A percentile compares a stretch with the other conserved stretches of the same genome.
These are phyloP conservation scores for Cepphus grylle DNA, from an alignment of 2,113 vertebrate genomes.

Conservation along the genomic window DNA sequence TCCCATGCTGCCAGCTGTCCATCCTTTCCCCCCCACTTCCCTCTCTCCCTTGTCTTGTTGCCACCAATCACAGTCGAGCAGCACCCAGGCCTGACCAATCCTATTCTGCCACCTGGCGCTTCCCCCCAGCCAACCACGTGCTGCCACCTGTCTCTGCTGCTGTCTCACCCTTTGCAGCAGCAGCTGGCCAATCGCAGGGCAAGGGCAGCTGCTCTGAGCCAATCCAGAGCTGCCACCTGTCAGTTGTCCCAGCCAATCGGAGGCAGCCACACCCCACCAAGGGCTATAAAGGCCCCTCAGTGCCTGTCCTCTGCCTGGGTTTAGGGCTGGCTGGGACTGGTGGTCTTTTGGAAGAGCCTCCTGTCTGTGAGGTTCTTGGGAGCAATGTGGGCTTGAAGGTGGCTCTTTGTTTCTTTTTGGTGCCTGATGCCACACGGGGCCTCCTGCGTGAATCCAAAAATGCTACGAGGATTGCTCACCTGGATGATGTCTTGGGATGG, in stretches of 20 bases:
- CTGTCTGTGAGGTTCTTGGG: accelerated
- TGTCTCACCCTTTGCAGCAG: not conserved
- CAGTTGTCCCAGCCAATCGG: not conserved
- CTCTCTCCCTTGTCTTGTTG: accelerated
- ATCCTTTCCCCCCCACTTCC: accelerated
- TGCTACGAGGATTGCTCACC: accelerated
- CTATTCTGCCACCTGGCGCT: accelerated
- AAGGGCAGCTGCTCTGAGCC: not conserved
- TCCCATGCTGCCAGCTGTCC: accelerated
- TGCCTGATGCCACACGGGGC: accelerated
- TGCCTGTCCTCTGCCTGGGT: accelerated
- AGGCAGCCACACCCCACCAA: not conserved
- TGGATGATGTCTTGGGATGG: not conserved
- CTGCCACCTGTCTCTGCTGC: not conserved
- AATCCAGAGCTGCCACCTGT: not conserved
- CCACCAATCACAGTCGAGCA: not conserved
- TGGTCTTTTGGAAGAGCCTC: accelerated
- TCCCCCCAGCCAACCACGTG: not conserved
- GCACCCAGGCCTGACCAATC: not conserved
- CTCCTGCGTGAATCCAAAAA: too few relatives aligned
- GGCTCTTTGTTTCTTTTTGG: not conserved
- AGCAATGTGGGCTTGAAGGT: accelerated
- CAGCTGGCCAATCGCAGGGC: not conserved
- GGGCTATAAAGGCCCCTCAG: not conserved
- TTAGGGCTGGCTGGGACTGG: accelerated